phyloP scores from a whole-genome alignment of 2,113 vertebrate genomes.

The Pteruthius melanotis region DNA sequence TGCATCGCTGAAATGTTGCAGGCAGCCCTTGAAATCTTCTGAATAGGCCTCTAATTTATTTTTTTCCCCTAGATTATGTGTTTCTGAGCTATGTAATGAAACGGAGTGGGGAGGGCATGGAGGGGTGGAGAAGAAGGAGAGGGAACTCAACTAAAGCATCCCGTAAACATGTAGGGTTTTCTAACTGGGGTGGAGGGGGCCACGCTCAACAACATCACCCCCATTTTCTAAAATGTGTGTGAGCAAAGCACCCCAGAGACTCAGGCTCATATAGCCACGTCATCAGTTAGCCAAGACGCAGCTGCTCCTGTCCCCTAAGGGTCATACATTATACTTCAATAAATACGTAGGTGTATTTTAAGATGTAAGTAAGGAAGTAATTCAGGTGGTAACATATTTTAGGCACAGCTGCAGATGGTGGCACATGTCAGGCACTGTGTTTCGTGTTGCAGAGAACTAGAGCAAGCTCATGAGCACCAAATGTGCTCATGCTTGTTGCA shows the following conservation, averaged over 20 bases:
- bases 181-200: background rate
- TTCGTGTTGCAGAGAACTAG: background rate
- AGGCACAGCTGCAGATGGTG: background rate
- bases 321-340: background rate
- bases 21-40: background rate
- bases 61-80: background rate
- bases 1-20: background rate
- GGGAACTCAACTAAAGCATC: background rate
- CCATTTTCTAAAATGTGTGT: background rate
- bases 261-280: accelerated
- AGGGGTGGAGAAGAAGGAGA: background rate
- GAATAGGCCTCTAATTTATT: background rate
- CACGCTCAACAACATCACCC: accelerated
- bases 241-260: background rate
- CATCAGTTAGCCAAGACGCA: background rate
- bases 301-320: background rate
- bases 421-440: background rate
- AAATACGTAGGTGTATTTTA: background rate
- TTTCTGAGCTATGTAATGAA: background rate
- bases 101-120: too few species aligned
- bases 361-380: background rate
- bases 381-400: background rate
- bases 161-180: background rate
- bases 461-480: background rate
- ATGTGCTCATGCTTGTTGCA: background rate